A percentile compares a stretch with the other conserved stretches of the same genome.
Evolutionary conservation across 2,888 invertebrate species (phyloP).

Genomic region (Euspilapteryx auroguttella): DNA sequence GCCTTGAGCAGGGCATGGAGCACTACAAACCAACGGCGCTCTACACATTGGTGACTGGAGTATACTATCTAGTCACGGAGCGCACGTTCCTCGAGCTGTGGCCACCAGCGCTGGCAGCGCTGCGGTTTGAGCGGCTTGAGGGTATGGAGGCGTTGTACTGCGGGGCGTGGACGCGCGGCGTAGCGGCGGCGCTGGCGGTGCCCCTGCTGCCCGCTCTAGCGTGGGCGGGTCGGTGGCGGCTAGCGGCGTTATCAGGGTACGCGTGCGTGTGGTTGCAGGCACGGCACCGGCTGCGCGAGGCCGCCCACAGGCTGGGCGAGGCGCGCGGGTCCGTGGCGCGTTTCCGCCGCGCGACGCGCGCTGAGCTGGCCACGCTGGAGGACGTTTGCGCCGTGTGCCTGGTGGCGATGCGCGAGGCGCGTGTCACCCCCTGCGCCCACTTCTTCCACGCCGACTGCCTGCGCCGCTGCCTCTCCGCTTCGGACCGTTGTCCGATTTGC

Average conservation of each 20-base stretch:
- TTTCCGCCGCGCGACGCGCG: conserved; percentile 65
- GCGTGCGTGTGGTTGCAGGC: conserved; percentile 67
- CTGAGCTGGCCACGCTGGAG: conserved; percentile 69
- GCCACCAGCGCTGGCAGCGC: conserved; percentile 56
- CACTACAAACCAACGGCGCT: conserved; percentile 70
- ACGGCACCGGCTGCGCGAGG: conserved; percentile 64
- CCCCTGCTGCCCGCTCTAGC: conserved; percentile 60
- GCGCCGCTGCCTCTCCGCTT: conserved; percentile 69
- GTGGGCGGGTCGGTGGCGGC: conserved; percentile 58
- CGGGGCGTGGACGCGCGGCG: conserved; percentile 64
- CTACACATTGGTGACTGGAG: conserved; percentile 68
- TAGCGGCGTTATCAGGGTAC: conserved; percentile 63
- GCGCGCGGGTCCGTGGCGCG: conserved; percentile 65
- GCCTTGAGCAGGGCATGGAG: conserved; percentile 73
- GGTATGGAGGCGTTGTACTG: conserved; percentile 73
- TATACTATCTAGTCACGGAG: conserved; percentile 73
- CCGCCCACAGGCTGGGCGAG: conserved; percentile 51
- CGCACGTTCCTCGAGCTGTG: conserved; percentile 70
- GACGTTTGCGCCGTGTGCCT: conserved; percentile 82
- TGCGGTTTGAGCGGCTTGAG: conserved; percentile 66
- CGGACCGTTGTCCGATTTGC: conserved; percentile 75
- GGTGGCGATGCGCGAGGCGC: conserved; percentile 68
- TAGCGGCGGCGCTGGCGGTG: conserved; percentile 60
- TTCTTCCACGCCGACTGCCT: conserved; percentile 80
- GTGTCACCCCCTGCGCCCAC: conserved; percentile 79